Evolutionary conservation across 2,888 invertebrate genomes (phyloP).

Genomic region (Agrochola macilenta): DNA sequence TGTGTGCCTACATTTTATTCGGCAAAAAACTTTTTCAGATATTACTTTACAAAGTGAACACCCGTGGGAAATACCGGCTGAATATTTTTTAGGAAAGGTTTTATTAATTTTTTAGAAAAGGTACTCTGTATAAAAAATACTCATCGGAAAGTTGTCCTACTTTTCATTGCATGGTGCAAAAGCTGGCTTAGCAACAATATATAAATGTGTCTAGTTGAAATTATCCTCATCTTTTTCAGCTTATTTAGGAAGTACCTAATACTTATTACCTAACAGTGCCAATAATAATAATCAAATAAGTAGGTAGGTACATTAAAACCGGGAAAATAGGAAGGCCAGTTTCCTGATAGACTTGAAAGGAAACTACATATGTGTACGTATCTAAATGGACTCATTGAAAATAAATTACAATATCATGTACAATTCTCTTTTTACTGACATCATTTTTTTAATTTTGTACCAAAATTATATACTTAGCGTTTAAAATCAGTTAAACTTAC

Average conservation of each 20-base stretch:
- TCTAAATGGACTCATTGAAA: no score
- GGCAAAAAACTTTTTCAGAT: constrained; percentile 13
- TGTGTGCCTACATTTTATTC: not conserved
- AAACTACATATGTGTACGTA: no score
- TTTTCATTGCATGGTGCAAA: not conserved
- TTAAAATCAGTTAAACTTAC: not conserved
- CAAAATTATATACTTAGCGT: not conserved
- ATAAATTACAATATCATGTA: no score
- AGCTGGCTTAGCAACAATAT: constrained; percentile 1
- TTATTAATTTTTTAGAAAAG: constrained; percentile 25
- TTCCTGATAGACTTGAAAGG: not conserved
- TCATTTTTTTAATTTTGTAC: not conserved
- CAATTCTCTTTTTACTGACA: no score
- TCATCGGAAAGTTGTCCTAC: not conserved
- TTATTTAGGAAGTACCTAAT: not conserved
- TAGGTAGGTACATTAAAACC: no score
- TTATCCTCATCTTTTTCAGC: no score
- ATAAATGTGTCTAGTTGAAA: not conserved
- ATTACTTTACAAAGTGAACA: constrained; percentile 19
- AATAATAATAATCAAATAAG: no score
- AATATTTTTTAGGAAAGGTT: constrained; percentile 12
- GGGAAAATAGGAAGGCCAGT: not conserved
- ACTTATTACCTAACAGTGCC: no score
- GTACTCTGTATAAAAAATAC: not conserved
- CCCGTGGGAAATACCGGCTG: constrained; percentile 43